These are phyloP conservation scores for Ciconia stormi DNA, from an alignment of 2,113 vertebrate genomes.

Conservation along the genomic window DNA sequence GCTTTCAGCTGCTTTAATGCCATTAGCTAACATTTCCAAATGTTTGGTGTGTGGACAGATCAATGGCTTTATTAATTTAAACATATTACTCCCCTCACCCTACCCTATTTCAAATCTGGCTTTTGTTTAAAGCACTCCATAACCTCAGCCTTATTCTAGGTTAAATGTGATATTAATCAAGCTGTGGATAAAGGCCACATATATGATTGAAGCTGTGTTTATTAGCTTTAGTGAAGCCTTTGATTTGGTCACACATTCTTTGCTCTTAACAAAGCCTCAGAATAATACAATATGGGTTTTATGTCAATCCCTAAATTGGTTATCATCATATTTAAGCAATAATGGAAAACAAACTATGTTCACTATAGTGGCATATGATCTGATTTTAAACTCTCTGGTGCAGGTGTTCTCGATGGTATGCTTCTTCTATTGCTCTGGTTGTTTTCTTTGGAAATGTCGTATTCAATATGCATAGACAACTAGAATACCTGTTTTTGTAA, in stretches of 20 bases:
- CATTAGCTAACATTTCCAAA: constrained; percentile 47
- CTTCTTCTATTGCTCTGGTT: neutral
- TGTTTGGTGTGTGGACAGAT: constrained; percentile 43
- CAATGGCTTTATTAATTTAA: constrained; percentile 67
- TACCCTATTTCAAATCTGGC: constrained; percentile 55
- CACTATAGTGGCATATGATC: constrained; percentile 3
- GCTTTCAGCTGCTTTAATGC: constrained; percentile 33
- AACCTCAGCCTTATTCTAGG: constrained; percentile 62
- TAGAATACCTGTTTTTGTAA: neutral
- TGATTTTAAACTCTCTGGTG: constrained; percentile 25
- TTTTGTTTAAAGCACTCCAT: constrained; percentile 70
- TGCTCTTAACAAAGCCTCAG: constrained; percentile 60
- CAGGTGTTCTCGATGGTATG: neutral
- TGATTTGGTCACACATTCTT: constrained; percentile 69
- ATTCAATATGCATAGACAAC: neutral
- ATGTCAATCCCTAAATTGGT: constrained; percentile 49
- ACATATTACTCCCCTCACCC: constrained; percentile 22
- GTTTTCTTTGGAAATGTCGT: constrained; percentile 42
- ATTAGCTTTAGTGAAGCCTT: constrained; percentile 68
- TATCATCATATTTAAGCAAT: constrained; percentile 54
- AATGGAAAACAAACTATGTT: constrained; percentile 37
- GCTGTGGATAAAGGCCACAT: constrained; percentile 65
- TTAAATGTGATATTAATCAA: constrained; percentile 75
- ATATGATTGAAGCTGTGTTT: constrained; percentile 66
- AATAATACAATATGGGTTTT: constrained; percentile 42